These are phyloP conservation scores for Dermatophagoides farinae DNA, from an alignment of 1,140 invertebrate species.

Conservation along the genomic window DNA sequence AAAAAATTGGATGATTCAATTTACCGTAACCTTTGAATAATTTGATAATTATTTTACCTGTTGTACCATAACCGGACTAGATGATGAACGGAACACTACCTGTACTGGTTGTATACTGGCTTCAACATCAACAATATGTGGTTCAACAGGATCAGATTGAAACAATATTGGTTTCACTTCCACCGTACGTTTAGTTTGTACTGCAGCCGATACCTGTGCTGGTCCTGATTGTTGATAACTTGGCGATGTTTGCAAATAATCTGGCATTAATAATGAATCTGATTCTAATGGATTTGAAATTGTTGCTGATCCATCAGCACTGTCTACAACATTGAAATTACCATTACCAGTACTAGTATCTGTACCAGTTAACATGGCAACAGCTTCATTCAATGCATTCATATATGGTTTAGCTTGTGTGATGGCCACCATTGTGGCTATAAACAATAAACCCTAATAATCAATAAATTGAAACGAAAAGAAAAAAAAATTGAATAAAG, in stretches of 20 bases:
- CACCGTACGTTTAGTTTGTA: slow-evolving; percentile 7
- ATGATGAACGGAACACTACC: slow-evolving; percentile 7
- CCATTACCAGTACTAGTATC: no score
- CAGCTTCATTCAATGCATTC: background rate
- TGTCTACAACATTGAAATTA: no score
- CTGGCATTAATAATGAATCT: background rate
- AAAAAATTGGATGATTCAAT: no score
- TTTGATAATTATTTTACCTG: no score
- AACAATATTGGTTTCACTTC: slow-evolving; percentile 4
- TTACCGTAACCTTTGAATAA: no score
- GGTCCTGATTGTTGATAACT: background rate
- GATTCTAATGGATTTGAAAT: background rate
- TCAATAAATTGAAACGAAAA: background rate
- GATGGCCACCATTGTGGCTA: background rate
- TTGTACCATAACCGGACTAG: slow-evolving; percentile 10
- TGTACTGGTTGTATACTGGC: slow-evolving; percentile 4
- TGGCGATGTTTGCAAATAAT: background rate
- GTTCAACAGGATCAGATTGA: slow-evolving; percentile 1
- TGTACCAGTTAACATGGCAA: background rate
- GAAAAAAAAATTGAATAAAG: background rate
- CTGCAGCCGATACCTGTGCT: background rate
- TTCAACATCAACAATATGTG: slow-evolving; percentile 11
- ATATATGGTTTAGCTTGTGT: background rate
- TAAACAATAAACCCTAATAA: background rate
- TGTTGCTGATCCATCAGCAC: background rate